These are phyloP conservation scores for Scomber scombrus DNA, from an alignment of 2,113 vertebrate species.

Conservation along the genomic window DNA sequence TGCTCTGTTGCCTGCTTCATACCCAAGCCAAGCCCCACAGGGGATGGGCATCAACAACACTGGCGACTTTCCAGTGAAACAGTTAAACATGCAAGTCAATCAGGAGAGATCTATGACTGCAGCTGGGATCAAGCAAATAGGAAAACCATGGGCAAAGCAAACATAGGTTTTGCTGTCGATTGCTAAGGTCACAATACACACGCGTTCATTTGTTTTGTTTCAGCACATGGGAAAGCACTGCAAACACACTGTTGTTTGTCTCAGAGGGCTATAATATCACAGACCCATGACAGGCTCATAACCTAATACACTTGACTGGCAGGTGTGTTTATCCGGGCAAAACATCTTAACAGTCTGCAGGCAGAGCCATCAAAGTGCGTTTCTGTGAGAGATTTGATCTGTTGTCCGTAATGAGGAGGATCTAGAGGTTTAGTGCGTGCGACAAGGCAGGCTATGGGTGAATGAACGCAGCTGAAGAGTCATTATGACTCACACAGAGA, in stretches of 20 bases:
- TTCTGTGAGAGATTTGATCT: conserved; percentile 56
- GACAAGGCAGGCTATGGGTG: conserved; percentile 57
- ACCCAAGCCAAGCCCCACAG: conserved; percentile 31
- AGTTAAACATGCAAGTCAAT: conserved; percentile 14
- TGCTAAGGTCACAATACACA: conserved; percentile 43
- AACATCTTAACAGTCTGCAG: conserved; percentile 62
- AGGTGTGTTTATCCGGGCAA: conserved; percentile 76
- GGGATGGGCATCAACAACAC: conserved; percentile 22
- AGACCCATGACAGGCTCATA: conserved; percentile 65
- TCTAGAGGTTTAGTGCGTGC: conserved; percentile 55
- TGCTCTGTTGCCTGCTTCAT: conserved; percentile 37
- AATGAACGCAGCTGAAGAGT: conserved; percentile 55
- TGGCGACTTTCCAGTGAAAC: conserved; percentile 44
- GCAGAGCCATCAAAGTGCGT: conserved; percentile 63
- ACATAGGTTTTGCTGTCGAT: conserved; percentile 13
- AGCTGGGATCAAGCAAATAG: conserved; percentile 32
- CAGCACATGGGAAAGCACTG: conserved; percentile 37
- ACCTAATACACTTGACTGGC: conserved; percentile 68
- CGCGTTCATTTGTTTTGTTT: conserved; percentile 49
- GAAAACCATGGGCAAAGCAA: conserved; percentile 34
- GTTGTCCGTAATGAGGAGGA: conserved; percentile 74
- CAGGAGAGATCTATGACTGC: conserved; percentile 29
- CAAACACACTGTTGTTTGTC: conserved; percentile 59
- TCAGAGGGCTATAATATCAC: conserved; percentile 52
- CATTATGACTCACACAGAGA: conserved; percentile 64